These are phyloP conservation scores for Leucophenga varia DNA, from an alignment of 1,140 invertebrate species.

Conservation along the genomic window DNA sequence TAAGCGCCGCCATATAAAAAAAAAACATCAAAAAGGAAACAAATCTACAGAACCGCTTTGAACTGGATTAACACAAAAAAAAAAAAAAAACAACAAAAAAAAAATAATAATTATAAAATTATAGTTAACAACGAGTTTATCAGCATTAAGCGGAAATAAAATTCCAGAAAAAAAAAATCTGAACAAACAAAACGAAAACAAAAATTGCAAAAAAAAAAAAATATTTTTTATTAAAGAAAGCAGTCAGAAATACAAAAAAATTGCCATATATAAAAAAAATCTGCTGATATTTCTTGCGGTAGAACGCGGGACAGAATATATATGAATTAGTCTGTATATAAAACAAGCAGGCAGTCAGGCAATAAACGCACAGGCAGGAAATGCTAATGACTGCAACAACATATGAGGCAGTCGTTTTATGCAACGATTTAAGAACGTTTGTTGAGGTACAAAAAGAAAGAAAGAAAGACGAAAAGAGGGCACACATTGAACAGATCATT, in stretches of 20 bases:
- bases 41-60: constrained; percentile 5
- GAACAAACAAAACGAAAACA: too few relatives aligned
- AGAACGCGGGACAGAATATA: too few relatives aligned
- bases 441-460: constrained; percentile 3
- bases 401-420: constrained; percentile 11
- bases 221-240: too few relatives aligned
- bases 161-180: too few relatives aligned
- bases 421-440: constrained; percentile 11
- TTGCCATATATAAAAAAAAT: too few relatives aligned
- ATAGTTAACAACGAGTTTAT: constrained; percentile 15
- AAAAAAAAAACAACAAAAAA: neutral
- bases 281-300: too few relatives aligned
- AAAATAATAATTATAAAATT: constrained; percentile 27
- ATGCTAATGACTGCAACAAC: constrained; percentile 49
- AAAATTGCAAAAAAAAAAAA: too few relatives aligned
- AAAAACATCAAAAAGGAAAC: too few relatives aligned
- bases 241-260: too few relatives aligned
- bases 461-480: constrained; percentile 10
- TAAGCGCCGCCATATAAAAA: constrained; percentile 9
- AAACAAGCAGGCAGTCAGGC: too few relatives aligned
- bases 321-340: too few relatives aligned
- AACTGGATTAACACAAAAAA: neutral
- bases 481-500: constrained; percentile 39
- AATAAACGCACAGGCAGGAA: constrained; percentile 30
- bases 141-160: constrained; percentile 23